phyloP scores from a whole-genome alignment of 2,797 vertebrate genomes.

The Falco berigora region DNA sequence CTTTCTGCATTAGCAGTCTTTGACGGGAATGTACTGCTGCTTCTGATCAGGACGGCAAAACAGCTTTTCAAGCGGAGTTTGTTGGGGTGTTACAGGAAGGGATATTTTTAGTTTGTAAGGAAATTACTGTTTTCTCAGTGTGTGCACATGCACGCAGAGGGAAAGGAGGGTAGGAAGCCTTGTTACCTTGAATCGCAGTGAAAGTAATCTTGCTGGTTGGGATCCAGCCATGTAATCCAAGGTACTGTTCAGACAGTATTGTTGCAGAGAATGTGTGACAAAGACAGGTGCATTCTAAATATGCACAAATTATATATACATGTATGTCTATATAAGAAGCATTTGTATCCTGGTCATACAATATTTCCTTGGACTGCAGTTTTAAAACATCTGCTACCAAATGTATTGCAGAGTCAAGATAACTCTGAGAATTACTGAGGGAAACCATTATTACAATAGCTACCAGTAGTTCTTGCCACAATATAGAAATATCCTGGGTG shows the following conservation, averaged over 20 bases:
- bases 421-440: not conserved
- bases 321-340: not conserved
- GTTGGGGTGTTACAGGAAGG: not conserved
- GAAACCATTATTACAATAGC: not conserved
- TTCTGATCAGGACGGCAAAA: not conserved
- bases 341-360: not conserved
- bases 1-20: not conserved
- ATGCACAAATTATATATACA: accelerated
- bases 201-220: not conserved
- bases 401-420: not conserved
- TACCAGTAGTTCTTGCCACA: not conserved
- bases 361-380: not conserved
- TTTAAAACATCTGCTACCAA: not conserved
- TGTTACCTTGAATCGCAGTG: not conserved
- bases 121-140: not conserved
- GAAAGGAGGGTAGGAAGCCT: not conserved
- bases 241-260: not conserved
- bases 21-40: not conserved
- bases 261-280: not conserved
- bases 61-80: not conserved
- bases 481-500: not conserved
- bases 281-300: not conserved
- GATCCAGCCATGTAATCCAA: not conserved
- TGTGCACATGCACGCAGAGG: not conserved
- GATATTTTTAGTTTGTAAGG: not conserved